Evolutionary conservation across 1,140 invertebrate genomes (phyloP), one percentile per base, ranked within the genome.

Genomic region (Papilio polytes): DNA sequence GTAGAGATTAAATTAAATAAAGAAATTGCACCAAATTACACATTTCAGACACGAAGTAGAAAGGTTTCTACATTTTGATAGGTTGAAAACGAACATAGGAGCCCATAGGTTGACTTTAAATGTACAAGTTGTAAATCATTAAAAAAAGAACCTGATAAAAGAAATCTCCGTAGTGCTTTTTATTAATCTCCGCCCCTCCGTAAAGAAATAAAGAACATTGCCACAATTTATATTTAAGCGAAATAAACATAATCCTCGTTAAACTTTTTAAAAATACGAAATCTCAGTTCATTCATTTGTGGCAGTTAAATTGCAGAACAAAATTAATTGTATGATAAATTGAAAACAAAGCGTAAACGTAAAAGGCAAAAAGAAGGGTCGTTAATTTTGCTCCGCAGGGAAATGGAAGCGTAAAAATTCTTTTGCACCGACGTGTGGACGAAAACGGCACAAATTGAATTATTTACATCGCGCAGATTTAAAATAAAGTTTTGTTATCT

Each of bases 271-370:
- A 63, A 41, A 63, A 70, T 70, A 70, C 63, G 63, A 70, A 70
- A 70, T 70, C 63, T 70, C 63, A 70, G 63, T 70, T 70, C 63
- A 70, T 70, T 70, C 63, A 31, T 70, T 70, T 70, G 63, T 70
- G 63, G 63, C 63, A 70, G 63, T 70, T 70, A 70, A 70, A 70
- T 36, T 70, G 63, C 63, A 70, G 63, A 70, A 70, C 63, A 70
- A 70, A 70, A 70, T 70, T 70, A 70, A 70, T 70, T 70, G 63
- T 70, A 70, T 70, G 63, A 70, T 70, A 70, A 70, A 70, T 70
- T 70, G 63, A 70, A 70, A 70, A 70, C 63, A 70, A 70, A 70
- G 63, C 63, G 63, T 70, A 31, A 70, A 70, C 26, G 63, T 70
- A 70, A 70, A 70, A 70, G 26, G 63, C 63, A 70, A 70, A 70